A percentile compares a stretch with the other conserved stretches of the same genome.
These are phyloP conservation scores for Coreoperca whiteheadi DNA, from an alignment of 2,113 vertebrate genomes.

Conservation along the genomic window DNA sequence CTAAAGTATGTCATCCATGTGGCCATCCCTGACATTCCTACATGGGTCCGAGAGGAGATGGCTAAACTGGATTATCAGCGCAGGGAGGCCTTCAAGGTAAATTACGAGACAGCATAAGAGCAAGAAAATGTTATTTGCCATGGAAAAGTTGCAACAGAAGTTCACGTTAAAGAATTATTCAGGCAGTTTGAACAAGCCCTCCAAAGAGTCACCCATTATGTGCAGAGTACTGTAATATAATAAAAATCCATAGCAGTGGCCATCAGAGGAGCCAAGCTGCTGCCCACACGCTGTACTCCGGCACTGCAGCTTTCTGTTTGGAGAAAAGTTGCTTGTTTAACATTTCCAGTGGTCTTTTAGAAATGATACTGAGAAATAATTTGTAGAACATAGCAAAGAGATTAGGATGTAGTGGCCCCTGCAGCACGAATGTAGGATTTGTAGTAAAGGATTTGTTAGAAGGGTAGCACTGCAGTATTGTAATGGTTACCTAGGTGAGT, in stretches of 20 bases:
- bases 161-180: not conserved
- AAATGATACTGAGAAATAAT: conserved; percentile 1
- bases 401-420: not conserved
- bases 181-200: not conserved
- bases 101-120: not conserved
- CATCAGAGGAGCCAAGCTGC: not conserved
- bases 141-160: not conserved
- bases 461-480: conserved; percentile 37
- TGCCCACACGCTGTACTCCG: not conserved
- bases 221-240: conserved; percentile 16
- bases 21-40: conserved; percentile 93
- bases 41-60: conserved; percentile 96
- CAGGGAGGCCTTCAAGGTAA: conserved; percentile 96
- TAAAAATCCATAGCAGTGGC: not conserved
- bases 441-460: conserved; percentile 32
- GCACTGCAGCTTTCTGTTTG: conserved; percentile 16
- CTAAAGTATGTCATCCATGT: conserved; percentile 96
- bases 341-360: conserved; percentile 2
- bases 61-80: conserved; percentile 96
- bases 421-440: conserved; percentile 12
- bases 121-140: not conserved
- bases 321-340: conserved; percentile 8
- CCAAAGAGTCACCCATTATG: not conserved
- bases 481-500: conserved; percentile 37
- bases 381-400: not conserved